Evolutionary conservation across 2,113 vertebrate genomes (phyloP), one percentile per base, ranked within the genome.

Genomic region (Aphyosemion australe): DNA sequence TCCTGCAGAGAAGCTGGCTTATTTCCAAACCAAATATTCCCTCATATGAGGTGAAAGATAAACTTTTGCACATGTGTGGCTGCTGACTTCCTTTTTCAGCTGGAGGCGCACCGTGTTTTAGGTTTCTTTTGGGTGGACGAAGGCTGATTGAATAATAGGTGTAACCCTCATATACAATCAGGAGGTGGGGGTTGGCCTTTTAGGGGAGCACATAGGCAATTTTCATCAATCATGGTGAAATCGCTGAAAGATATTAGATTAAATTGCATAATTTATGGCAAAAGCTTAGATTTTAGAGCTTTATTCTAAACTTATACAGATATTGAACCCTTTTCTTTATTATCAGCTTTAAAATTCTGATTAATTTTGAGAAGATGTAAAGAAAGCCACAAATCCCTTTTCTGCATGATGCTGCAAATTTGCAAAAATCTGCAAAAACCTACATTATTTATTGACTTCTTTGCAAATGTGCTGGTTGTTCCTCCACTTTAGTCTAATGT

Each of bases 21-120:
- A 2, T 39, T 42, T 61, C 81, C 87, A 87, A 81, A 72, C 12
- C 69, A 78, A 85, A 87, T 69, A 80, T 61, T 74, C 69, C 52
- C 70, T 70, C 65, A 82, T 61, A 69, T 43, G 63, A 81, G 20
- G 69, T 5, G 13, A 5, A 49, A 72, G 59, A 71, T 58, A 19
- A 5, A 21, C 69, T 74, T 80, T 66, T 69, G 32, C 46, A 75
- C 72, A 60, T 60, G 50, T 47, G 74, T 69, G 64, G 80, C 80
- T 70, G 75, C 58, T 67, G 64, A 21, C 9, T 55, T 19, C n/a
- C 37, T 61, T 54, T 65, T 73, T 73, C 72, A 70, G 43, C 62
- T 13, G 12, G 11, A 12, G 41, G 11, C 12, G 6, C 9, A 53
- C 39, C 65, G 46, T 70, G 15, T 2, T 9, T 47, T 55, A 43